Evolutionary conservation across 2,113 vertebrate genomes (phyloP).

Genomic region (Sylvietta virens): DNA sequence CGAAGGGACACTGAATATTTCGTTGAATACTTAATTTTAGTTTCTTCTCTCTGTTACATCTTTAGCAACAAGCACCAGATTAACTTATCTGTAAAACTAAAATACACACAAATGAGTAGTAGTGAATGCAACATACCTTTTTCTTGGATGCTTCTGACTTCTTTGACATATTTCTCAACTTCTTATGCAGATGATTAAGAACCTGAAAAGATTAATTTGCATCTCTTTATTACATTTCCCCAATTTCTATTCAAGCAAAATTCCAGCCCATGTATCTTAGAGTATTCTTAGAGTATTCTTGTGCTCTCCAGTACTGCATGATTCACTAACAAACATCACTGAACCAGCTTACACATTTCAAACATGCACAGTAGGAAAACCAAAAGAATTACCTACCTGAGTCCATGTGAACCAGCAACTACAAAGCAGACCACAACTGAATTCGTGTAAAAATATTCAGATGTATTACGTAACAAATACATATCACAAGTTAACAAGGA

Average conservation of each 20-base stretch:
- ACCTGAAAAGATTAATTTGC: conserved; percentile 80
- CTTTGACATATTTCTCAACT: conserved; percentile 94
- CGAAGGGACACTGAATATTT: background rate
- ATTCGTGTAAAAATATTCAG: background rate
- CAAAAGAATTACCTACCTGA: background rate
- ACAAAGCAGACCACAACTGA: background rate
- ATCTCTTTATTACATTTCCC: background rate
- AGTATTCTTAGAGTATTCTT: background rate
- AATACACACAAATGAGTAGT: background rate
- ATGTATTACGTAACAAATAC: background rate
- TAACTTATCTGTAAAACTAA: background rate
- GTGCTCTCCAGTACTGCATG: background rate
- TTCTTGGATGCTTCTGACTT: conserved; percentile 98
- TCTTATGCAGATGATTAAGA: conserved; percentile 94
- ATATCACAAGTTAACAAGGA: background rate
- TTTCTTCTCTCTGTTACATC: background rate
- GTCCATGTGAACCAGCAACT: background rate
- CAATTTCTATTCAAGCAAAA: background rate
- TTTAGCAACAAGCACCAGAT: background rate
- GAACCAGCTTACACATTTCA: background rate
- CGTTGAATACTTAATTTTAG: background rate
- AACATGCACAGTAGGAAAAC: background rate
- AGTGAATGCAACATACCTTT: conserved; percentile 80
- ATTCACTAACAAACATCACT: background rate
- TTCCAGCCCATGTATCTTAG: background rate